Conservation (phyloP, 2,888 invertebrate genomes). For the Creontiades dilutus region DNA sequence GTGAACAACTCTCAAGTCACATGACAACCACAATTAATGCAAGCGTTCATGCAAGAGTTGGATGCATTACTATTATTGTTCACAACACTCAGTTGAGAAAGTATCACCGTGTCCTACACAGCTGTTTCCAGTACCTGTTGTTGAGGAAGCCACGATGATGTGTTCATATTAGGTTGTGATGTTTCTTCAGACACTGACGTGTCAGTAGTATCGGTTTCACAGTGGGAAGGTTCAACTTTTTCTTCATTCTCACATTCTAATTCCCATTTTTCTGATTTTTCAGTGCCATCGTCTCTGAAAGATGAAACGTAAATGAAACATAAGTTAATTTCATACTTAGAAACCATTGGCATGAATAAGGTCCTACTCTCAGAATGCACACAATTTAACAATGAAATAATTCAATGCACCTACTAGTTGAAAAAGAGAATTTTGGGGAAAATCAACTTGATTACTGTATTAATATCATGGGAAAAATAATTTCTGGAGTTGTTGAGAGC, state of each 20-base stretch:
- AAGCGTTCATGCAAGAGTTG: slow-evolving; percentile 49
- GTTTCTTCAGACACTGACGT: slow-evolving; percentile 81
- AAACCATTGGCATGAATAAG: too few relatives aligned
- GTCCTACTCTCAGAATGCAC: too few relatives aligned
- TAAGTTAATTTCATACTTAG: slow-evolving; percentile 73
- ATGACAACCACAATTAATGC: not conserved
- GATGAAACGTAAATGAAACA: slow-evolving; percentile 74
- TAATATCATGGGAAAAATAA: too few relatives aligned
- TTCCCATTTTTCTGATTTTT: slow-evolving; percentile 82
- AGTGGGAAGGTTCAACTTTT: slow-evolving; percentile 81
- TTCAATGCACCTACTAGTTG: too few relatives aligned
- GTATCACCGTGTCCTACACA: slow-evolving; percentile 60
- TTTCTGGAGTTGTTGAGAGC: too few relatives aligned
- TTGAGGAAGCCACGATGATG: slow-evolving; percentile 76
- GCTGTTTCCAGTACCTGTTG: slow-evolving; percentile 74
- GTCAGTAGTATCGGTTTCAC: slow-evolving; percentile 83
- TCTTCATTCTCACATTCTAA: slow-evolving; percentile 71
- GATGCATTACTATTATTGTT: slow-evolving; percentile 45
- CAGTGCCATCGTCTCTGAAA: slow-evolving; percentile 83
- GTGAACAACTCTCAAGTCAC: slow-evolving; percentile 12
- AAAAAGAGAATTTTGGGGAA: too few relatives aligned
- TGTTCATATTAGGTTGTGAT: slow-evolving; percentile 59
- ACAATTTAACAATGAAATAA: too few relatives aligned
- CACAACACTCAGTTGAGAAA: slow-evolving; percentile 14
- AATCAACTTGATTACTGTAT: too few relatives aligned